A percentile compares a stretch with the other conserved stretches of the same genome.
phyloP scores from a whole-genome alignment of 2,888 invertebrate species.

The Drosophila parthenogenetica region DNA sequence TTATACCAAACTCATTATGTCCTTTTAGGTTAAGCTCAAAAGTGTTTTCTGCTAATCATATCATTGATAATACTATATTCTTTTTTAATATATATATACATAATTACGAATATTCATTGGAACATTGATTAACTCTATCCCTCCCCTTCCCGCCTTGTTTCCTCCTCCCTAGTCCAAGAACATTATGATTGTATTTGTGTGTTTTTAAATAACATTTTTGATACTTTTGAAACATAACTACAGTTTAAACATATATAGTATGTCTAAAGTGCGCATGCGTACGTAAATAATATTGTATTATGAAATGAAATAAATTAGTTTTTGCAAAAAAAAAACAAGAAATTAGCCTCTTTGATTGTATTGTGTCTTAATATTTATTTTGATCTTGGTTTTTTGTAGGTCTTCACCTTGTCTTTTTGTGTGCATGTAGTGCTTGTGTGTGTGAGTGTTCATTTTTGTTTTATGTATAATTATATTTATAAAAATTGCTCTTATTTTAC shows the following conservation, averaged over 20 bases:
- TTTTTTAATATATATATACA: constrained; percentile 17
- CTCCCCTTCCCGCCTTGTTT: neutral
- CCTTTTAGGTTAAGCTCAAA: constrained; percentile 67
- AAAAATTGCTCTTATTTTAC: constrained; percentile 73
- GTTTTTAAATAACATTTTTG: constrained; percentile 52
- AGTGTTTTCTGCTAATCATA: constrained; percentile 72
- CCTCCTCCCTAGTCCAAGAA: constrained; percentile 13
- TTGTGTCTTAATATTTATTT: constrained; percentile 69
- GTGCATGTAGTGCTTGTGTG: constrained; percentile 69
- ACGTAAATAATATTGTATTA: constrained; percentile 77
- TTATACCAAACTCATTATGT: constrained; percentile 61
- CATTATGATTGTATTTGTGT: constrained; percentile 41
- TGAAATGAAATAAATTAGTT: constrained; percentile 77
- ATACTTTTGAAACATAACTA: constrained; percentile 60
- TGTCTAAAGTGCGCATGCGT: constrained; percentile 73
- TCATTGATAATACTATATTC: constrained; percentile 53
- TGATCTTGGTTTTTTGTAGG: constrained; percentile 65
- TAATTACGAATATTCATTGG: constrained; percentile 35
- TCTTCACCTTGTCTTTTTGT: constrained; percentile 74
- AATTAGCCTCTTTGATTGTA: neutral
- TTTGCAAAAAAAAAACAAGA: constrained; percentile 55
- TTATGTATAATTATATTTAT: constrained; percentile 76
- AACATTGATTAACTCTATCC: constrained; percentile 16
- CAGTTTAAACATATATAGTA: constrained; percentile 53
- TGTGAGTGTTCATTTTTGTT: constrained; percentile 44